Evolutionary conservation across 2,113 vertebrate species (phyloP), one percentile per base, ranked within the genome.

Genomic region (Guaruba guarouba): DNA sequence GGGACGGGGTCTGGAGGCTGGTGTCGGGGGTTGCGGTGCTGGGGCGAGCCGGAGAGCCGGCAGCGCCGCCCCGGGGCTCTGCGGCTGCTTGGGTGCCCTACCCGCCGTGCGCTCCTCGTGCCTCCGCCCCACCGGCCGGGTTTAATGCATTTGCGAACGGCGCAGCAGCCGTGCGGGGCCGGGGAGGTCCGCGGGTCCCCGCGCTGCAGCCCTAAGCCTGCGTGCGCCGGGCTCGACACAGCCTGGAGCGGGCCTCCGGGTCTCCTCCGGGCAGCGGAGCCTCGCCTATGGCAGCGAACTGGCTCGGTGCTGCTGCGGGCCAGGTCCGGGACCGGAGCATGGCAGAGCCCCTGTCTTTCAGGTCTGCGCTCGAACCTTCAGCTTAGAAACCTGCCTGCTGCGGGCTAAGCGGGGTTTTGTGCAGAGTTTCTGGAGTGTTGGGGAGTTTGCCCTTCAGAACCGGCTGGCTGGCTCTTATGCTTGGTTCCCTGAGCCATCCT

Each of bases 271-370:
- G 41, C 25, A 9, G 22, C 14, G 8, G 8, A 61, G 33, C 16
- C 23, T 49, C 7, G 12, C 28, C 5, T 2, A 3, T 1, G 8
- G 55, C 8, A 4, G 13, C 2, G 22, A 25, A 25, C 8, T 7
- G 41, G 27, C n/a, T 27, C 7, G 24, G 55, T 14, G 1, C 48
- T 6, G 37, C 67, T 7, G 41, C 18, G n/a, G 4, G 43, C 46
- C 4, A 1, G 49, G 63, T 10, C 6, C 9, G 22, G 59, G 43
- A 74, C 86, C 28, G 68, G 49, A 33, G 17, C 37, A 1, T 19
- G 17, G 68, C 82, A 43, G 39, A 82, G 66, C 31, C 48, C 13
- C 13, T 5, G 41, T 13, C 73, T 84, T 54, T 69, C 41, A 19
- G 18, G 16, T 22, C 51, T 75, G 22, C 29, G 1, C 33, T 27